A percentile compares a stretch with the other conserved stretches of the same genome.
These are phyloP conservation scores for Mesorhabditis spiculigera DNA, from an alignment of 2,888 invertebrate species.

Conservation along the genomic window DNA sequence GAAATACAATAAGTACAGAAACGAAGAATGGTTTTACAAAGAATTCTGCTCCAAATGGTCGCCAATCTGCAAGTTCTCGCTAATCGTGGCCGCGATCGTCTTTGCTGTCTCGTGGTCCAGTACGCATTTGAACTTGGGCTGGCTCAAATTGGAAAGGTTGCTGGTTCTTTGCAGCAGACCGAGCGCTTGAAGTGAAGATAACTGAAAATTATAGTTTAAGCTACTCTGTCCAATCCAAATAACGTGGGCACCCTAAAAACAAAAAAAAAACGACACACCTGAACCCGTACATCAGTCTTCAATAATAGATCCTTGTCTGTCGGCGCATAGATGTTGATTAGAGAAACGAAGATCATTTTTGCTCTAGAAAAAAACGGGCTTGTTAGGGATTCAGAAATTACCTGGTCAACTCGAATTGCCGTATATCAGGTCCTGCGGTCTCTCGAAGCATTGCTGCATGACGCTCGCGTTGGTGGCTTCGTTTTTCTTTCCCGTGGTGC, in stretches of 20 bases:
- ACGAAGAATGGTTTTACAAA: neutral
- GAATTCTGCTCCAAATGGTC: neutral
- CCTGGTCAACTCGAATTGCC: neutral
- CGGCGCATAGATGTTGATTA: neutral
- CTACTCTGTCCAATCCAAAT: neutral
- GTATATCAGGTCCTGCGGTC: neutral
- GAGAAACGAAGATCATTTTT: neutral
- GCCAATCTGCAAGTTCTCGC: neutral
- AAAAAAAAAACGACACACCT: too few relatives aligned
- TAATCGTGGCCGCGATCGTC: neutral
- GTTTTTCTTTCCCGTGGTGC: slow-evolving; percentile 1
- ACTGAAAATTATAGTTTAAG: neutral
- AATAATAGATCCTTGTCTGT: neutral
- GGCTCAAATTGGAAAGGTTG: neutral
- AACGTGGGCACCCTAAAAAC: neutral
- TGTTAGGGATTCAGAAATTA: neutral
- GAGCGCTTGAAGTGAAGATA: neutral
- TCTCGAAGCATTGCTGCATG: neutral
- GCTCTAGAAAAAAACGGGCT: neutral
- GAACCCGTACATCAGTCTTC: too few relatives aligned
- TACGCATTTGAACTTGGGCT: neutral
- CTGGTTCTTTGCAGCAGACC: neutral
- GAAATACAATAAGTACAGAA: neutral
- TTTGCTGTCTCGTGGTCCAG: neutral
- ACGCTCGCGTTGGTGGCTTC: neutral